Base-by-base conservation (phyloP, 23 tunicate species). In the Corella eumyota region DNA sequence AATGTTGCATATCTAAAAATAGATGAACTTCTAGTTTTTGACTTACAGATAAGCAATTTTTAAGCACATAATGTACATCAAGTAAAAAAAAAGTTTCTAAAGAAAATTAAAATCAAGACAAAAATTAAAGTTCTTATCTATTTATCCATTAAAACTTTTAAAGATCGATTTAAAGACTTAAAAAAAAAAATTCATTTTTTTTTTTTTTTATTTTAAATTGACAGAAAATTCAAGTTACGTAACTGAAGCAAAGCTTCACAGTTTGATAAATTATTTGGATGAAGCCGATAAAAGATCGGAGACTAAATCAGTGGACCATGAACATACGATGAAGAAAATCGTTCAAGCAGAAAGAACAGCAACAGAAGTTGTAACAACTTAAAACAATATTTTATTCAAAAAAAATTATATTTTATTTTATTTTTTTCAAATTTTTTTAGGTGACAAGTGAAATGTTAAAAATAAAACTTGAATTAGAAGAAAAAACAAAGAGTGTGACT, bases 231-330 rank as follows among this genome's bases (percentile, higher is more conserved):
- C 52, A 17, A 40, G 37, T 17, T 48, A 74, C 6, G 59, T 83
- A 19, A 85, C 95, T 0, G 76, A 85, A 64, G 95, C 95, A 2
- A 85, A 85, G 65, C 85, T 85, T 28, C 70, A 64, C 65, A 85
- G 81, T 53, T 65, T 85, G 58, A 77, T 70, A 72, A 68, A 35
- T 34, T 85, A 37, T 40, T 57, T 85, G 48, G 95, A 85, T 65
- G 67, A 85, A 37, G 85, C 71, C 4, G 95, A 85, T 25, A 83
- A 68, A 30, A 72, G 22, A 49, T 27, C 61, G 2, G 52, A 17
- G 3, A 19, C 66, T 25, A 22, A 32, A 45, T 52, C 52, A 11
- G 48, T 31, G 17, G 69, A 60, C 5, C 58, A 75, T 23, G 59
- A 75, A 23, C 23, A 22, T 3, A 19, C 73, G 22, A 20, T 36